Conservation (phyloP, 53 echinoderm and acorn worm species). For the Henricia sp. region DNA sequence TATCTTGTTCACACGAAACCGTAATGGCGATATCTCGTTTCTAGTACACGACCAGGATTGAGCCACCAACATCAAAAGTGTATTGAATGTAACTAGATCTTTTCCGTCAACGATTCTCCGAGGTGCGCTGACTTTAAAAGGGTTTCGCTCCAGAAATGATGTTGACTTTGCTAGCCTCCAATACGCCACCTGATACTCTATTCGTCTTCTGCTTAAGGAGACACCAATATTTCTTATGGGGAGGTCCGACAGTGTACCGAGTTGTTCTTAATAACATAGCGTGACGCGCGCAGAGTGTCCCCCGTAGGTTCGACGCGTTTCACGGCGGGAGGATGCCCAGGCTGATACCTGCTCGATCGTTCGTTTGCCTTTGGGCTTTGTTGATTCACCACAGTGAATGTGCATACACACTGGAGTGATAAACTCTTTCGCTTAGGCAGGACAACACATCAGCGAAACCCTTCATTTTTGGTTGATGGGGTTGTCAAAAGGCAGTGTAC, state of each 20-base stretch:
- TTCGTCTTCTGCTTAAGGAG: neutral
- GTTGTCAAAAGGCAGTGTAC: no score
- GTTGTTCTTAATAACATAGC: constrained; percentile 40
- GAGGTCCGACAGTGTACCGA: neutral
- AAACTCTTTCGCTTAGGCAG: neutral
- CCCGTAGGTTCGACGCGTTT: constrained; percentile 22
- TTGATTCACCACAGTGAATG: no score
- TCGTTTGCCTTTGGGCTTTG: constrained; percentile 24
- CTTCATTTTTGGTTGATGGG: no score
- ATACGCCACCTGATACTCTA: constrained; percentile 14
- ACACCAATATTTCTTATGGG: neutral
- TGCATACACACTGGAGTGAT: neutral
- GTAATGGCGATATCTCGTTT: no score
- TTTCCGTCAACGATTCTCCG: constrained; percentile 4
- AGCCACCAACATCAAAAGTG: no score
- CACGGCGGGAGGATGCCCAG: constrained; percentile 25
- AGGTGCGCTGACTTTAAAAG: constrained; percentile 31
- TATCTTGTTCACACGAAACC: no score
- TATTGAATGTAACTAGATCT: constrained; percentile 25
- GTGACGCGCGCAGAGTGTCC: constrained; percentile 40
- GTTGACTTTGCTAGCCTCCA: constrained; percentile 39
- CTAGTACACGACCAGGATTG: no score
- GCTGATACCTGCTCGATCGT: constrained; percentile 20
- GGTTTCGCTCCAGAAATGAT: constrained; percentile 13
- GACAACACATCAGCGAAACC: neutral